Conservation (phyloP, 2,888 invertebrate species). For the Ryuthela nishihirai region DNA sequence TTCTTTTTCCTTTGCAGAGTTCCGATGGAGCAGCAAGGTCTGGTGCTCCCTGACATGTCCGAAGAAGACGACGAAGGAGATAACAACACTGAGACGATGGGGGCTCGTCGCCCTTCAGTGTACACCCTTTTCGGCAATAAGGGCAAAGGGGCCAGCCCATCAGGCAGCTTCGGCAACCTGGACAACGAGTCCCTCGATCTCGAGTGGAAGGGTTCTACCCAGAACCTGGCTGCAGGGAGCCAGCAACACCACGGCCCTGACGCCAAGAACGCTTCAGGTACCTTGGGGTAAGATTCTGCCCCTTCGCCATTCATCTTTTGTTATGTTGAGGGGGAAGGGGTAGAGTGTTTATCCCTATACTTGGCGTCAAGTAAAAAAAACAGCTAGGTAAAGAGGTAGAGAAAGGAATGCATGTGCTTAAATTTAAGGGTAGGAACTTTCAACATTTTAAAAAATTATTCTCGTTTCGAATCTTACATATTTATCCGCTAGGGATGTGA, state of each 20-base stretch:
- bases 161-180: slow-evolving; percentile 16
- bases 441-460: too few species aligned
- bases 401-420: too few species aligned
- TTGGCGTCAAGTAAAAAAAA: too few species aligned
- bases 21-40: slow-evolving; percentile 57
- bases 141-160: slow-evolving; percentile 12
- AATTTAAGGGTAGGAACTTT: too few species aligned
- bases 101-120: slow-evolving; percentile 22
- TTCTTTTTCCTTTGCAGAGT: slow-evolving; percentile 54
- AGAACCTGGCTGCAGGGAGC: slow-evolving; percentile 8
- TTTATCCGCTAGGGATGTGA: too few species aligned
- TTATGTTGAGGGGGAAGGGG: too few species aligned
- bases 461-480: too few species aligned
- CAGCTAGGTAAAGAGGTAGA: too few species aligned
- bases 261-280: slow-evolving; percentile 37
- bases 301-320: slow-evolving; percentile 15
- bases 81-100: slow-evolving; percentile 19
- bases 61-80: slow-evolving; percentile 53
- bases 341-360: too few species aligned
- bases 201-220: slow-evolving; percentile 11
- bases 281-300: slow-evolving; percentile 41
- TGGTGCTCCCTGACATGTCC: slow-evolving; percentile 57
- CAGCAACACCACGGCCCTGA: not conserved
- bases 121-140: slow-evolving; percentile 27
- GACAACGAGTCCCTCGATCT: slow-evolving; percentile 25